Conservation (phyloP, 2,797 vertebrate genomes). For the Microtus agrestis region DNA sequence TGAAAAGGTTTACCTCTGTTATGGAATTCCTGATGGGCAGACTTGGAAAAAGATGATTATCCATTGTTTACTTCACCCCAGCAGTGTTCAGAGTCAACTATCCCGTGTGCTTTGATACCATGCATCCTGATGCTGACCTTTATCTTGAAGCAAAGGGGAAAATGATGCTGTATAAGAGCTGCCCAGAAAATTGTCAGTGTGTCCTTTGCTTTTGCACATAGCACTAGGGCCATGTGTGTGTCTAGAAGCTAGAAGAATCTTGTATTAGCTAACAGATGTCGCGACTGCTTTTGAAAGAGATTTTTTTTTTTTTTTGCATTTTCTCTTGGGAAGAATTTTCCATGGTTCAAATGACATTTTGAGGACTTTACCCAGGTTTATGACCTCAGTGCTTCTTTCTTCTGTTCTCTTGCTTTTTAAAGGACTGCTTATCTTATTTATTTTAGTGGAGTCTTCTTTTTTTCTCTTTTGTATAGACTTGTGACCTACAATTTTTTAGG, state of each 20-base stretch:
- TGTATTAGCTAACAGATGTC: slow-evolving; percentile 34
- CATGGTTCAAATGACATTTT: slow-evolving; percentile 64
- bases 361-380: slow-evolving; percentile 59
- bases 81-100: background rate
- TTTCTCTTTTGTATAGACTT: slow-evolving; percentile 85
- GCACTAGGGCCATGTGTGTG: slow-evolving; percentile 36
- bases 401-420: slow-evolving; percentile 78
- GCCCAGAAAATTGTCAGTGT: slow-evolving; percentile 15
- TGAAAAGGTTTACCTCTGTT: slow-evolving; percentile 97
- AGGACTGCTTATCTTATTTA: slow-evolving; percentile 87
- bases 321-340: slow-evolving; percentile 65
- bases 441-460: slow-evolving; percentile 83
- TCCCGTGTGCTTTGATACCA: slow-evolving; percentile 77
- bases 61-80: slow-evolving; percentile 69
- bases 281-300: slow-evolving; percentile 80
- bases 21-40: slow-evolving; percentile 94
- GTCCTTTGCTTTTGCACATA: slow-evolving; percentile 54
- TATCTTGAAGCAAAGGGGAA: slow-evolving; percentile 82
- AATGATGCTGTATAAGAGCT: slow-evolving; percentile 68
- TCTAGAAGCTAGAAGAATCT: slow-evolving; percentile 71
- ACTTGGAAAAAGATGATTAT: slow-evolving; percentile 94
- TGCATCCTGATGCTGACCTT: slow-evolving; percentile 16
- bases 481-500: slow-evolving; percentile 93
- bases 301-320: slow-evolving; percentile 58
- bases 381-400: slow-evolving; percentile 37